Conservation (phyloP, 2,888 invertebrate genomes). For the Heliconius charithonia region DNA sequence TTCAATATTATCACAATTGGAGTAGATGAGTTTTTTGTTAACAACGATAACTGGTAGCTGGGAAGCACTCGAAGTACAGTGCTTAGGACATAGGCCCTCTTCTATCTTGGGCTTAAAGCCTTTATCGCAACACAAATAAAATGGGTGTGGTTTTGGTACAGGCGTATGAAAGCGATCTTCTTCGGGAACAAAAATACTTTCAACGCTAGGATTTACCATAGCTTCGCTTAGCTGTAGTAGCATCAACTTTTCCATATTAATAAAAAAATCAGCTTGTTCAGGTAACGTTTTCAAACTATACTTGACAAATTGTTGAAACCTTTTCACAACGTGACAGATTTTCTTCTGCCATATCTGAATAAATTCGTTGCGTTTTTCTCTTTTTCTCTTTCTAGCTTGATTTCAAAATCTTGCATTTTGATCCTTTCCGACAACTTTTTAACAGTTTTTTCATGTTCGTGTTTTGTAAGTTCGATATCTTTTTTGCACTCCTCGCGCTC, state of each 20-base stretch:
- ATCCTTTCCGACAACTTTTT: slow-evolving; percentile 59
- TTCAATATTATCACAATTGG: slow-evolving; percentile 72
- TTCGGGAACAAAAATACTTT: slow-evolving; percentile 65
- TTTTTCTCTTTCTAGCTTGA: slow-evolving; percentile 59
- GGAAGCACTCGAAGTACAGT: slow-evolving; percentile 65
- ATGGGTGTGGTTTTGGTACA: slow-evolving; percentile 64
- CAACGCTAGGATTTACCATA: slow-evolving; percentile 60
- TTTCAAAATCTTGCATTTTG: slow-evolving; percentile 61
- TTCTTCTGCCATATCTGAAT: slow-evolving; percentile 68
- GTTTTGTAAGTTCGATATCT: slow-evolving; percentile 57
- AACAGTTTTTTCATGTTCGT: slow-evolving; percentile 63
- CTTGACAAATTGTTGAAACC: slow-evolving; percentile 71
- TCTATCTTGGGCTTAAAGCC: slow-evolving; percentile 61
- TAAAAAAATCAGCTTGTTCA: slow-evolving; percentile 74
- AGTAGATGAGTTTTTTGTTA: slow-evolving; percentile 70
- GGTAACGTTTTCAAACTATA: slow-evolving; percentile 69
- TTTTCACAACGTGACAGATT: slow-evolving; percentile 71
- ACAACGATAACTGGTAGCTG: slow-evolving; percentile 70
- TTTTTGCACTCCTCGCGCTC: slow-evolving; percentile 67
- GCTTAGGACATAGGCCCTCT: slow-evolving; percentile 65
- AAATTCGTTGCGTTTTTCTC: slow-evolving; percentile 59
- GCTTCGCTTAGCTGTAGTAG: slow-evolving; percentile 67
- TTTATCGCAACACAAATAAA: slow-evolving; percentile 69
- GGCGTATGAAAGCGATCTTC: slow-evolving; percentile 57
- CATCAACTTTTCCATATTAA: slow-evolving; percentile 75